Conservation (phyloP, 2,113 vertebrate genomes). For the Tupaia tana region DNA sequence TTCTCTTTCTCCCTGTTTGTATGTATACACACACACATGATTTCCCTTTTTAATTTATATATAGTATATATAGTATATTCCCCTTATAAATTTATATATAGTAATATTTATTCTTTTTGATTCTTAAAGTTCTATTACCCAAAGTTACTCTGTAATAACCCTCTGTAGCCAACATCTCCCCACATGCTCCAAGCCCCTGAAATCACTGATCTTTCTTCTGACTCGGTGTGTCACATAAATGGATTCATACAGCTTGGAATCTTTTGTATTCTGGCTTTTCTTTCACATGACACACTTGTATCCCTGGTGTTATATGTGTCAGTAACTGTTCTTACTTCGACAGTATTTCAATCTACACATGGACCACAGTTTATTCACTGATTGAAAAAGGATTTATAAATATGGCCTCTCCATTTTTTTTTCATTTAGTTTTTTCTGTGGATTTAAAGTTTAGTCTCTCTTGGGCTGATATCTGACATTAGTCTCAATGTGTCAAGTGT, state of each 20-base stretch:
- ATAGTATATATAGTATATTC: neutral
- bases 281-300: neutral
- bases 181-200: neutral
- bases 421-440: neutral
- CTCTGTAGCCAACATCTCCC: neutral
- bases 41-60: neutral
- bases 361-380: neutral
- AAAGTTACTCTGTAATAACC: neutral
- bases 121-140: neutral
- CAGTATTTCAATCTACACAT: neutral
- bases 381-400: neutral
- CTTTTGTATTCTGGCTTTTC: neutral
- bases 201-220: neutral
- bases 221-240: neutral
- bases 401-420: neutral
- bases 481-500: neutral
- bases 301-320: neutral
- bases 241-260: neutral
- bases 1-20: neutral
- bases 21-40: neutral
- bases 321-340: neutral
- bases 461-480: neutral
- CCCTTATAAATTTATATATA: neutral
- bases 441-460: slow-evolving; percentile 17
- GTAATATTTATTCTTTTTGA: neutral